A percentile compares a stretch with the other conserved stretches of the same genome.
Conservation (phyloP, 2,797 vertebrate genomes). For the Sandelia bainsii region DNA sequence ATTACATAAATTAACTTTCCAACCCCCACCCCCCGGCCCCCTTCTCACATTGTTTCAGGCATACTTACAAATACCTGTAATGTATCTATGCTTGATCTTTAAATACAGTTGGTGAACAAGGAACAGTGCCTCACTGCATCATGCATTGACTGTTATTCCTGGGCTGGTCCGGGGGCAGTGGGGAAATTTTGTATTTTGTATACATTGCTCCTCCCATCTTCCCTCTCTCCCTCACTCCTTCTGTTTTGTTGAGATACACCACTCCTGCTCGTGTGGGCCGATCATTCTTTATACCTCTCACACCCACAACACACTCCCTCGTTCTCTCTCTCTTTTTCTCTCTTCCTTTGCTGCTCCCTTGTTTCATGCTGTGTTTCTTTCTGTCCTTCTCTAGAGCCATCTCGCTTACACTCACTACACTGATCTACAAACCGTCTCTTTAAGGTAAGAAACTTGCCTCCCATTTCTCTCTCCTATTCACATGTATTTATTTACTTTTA, state of each 20-base stretch:
- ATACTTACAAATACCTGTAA: slow-evolving; percentile 1
- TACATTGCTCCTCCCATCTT: slow-evolving; percentile 60
- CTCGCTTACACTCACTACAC: slow-evolving; percentile 1
- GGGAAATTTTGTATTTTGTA: slow-evolving; percentile 23
- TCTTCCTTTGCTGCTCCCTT: slow-evolving; percentile 17
- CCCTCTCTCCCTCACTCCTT: slow-evolving; percentile 17
- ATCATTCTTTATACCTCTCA: slow-evolving; percentile 62
- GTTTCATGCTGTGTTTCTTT: slow-evolving; percentile 25
- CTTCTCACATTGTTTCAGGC: slow-evolving; percentile 33
- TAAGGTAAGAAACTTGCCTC: slow-evolving; percentile 66
- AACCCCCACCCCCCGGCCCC: background rate
- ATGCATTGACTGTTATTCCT: background rate
- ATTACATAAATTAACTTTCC: slow-evolving; percentile 45
- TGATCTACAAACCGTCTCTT: slow-evolving; percentile 28
- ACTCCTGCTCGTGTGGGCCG: slow-evolving; percentile 56
- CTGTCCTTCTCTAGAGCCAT: slow-evolving; percentile 19
- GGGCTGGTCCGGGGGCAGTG: slow-evolving; percentile 52
- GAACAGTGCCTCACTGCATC: slow-evolving; percentile 1
- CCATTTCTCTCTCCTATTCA: background rate
- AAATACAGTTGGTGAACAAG: background rate
- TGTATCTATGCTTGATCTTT: slow-evolving; percentile 19
- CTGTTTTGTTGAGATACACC: slow-evolving; percentile 55
- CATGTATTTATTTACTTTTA: background rate
- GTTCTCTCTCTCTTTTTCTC: background rate
- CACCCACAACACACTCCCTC: slow-evolving; percentile 31